Base-by-base conservation (phyloP, 1,140 invertebrate species). In the Hyphantria cunea region DNA sequence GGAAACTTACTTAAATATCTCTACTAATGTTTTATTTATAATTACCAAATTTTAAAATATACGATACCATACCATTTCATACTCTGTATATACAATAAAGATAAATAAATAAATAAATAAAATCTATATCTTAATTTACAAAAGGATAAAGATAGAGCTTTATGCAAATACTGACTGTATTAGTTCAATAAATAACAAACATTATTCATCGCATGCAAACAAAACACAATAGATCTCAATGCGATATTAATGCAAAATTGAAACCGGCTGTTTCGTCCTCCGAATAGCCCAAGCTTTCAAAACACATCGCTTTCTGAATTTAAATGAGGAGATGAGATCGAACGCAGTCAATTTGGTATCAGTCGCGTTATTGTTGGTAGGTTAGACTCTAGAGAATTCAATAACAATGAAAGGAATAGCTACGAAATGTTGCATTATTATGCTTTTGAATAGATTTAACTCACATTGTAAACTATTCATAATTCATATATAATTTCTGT, bases 161-260 rank as follows among this genome's bases (percentile, higher is more conserved):
- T 47, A 47, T 47, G 33, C 31, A 49, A 39, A 49, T 25, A 32
- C 14, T 5, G 47, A 58, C 47, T 37, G 45, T 33, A 55, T 55
- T 34, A 47, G 13, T 7, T 11, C 12, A 32, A 47, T 55, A 55
- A 47, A 34, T 47, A 47, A 55, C 51, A 32, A 31, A 44, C 47
- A 42, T 60, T 60, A 60, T 60, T 49, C 56, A 60, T 50, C 54
- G 31, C 39, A 33, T 51, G 25, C 10, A 17, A 52, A 53, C 48
- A 58, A 67, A 56, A 55, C 65, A 47, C 51, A 56, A 64, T 59
- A 33, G 60, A 64, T 64, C 45, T 10, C 39, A 13, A 51, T 47
- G 37, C 37, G 45, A 60, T 70, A 66, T 70, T 70, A 61, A 70
- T 70, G 60, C 54, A 56, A 63, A 66, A 70, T 64, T 70, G 68